These are phyloP conservation scores for Zygothrica quintamaculata DNA, from an alignment of 2,888 invertebrate genomes.

Conservation along the genomic window DNA sequence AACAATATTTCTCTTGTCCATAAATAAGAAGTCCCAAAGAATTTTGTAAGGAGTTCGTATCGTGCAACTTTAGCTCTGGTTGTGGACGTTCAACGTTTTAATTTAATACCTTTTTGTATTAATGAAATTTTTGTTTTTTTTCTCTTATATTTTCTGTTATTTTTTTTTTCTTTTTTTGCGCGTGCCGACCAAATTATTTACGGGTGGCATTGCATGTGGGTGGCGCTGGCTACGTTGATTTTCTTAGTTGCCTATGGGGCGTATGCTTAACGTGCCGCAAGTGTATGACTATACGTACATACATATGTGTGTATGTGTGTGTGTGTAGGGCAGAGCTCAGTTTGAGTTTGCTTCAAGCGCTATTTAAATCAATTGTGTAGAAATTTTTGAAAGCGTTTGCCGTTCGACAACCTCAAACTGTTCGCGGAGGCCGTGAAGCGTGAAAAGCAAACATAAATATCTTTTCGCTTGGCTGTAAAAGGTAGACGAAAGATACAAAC, in stretches of 20 bases:
- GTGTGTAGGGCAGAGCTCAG: conserved; percentile 11
- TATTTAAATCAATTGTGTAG: conserved; percentile 77
- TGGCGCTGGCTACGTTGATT: conserved; percentile 26
- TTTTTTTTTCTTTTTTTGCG: too few relatives aligned
- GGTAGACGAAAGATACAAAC: conserved; percentile 43
- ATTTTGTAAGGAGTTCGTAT: conserved; percentile 17
- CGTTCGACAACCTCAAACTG: conserved; percentile 13
- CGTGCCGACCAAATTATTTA: conserved; percentile 54
- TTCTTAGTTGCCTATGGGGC: conserved; percentile 22
- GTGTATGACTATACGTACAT: not conserved
- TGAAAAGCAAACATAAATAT: conserved; percentile 78
- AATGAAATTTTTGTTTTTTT: conserved; percentile 65
- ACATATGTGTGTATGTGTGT: not conserved
- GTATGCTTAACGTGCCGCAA: conserved; percentile 47
- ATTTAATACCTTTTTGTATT: conserved; percentile 59
- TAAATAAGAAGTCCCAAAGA: conserved; percentile 24
- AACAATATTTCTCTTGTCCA: conserved; percentile 39
- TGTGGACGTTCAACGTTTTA: conserved; percentile 34
- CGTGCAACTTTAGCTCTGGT: conserved; percentile 17
- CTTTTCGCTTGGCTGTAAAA: conserved; percentile 60
- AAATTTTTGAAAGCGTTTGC: conserved; percentile 62
- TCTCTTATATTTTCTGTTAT: not conserved
- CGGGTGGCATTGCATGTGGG: conserved; percentile 26
- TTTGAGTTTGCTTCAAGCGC: conserved; percentile 52
- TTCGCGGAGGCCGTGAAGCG: conserved; percentile 55